Evolutionary conservation across 1,140 invertebrate genomes (phyloP), one percentile per base, ranked within the genome.

Genomic region (Pseudomyrmex dendroicus): DNA sequence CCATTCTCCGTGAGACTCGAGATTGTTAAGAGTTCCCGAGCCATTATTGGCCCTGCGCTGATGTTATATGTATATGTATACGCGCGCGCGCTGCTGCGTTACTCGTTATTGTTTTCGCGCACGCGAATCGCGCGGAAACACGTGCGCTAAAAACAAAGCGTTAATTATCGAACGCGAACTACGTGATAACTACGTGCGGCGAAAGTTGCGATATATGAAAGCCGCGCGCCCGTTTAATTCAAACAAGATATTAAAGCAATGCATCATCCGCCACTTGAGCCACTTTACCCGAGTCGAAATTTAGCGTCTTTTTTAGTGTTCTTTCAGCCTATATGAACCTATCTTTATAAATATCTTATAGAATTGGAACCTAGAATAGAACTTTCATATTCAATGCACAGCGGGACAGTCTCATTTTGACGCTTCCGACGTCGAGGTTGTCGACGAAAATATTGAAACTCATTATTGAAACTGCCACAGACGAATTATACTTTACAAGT

Each of bases 161-260:
- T 70, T 80, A 80, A 80, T 80, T 80, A 70, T 61, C 76, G 76
- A 50, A 59, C 13, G 15, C 44, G 15, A n/a, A 13, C 22, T 48
- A 13, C 48, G 44, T 12, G 50, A 57, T 77, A 59, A 59, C 25
- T 63, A 52, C 22, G 3, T 25, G 15, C 5, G 35, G 35, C 35
- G 35, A 35, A 64, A 13, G 12, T n/a, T 0, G 63, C 64, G 15
- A 46, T 46, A 22, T 15, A n/a, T 17, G 52, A n/a, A 44, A 5
- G 5, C 35, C 52, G 12, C 20, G 20, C 20, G 25, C 50, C 48
- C 35, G 62, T 56, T 66, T 66, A 77, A 56, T 77, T 66, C 17
- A 22, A 20, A 54, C 74, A 20, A 77, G 74, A 59, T 78, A 78
- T 78, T 59, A 70, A 70, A 78, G 54, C 76, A 15, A 70, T 80